Evolutionary conservation across 2,888 invertebrate species (phyloP).

Genomic region (Chymomyza amoena): DNA sequence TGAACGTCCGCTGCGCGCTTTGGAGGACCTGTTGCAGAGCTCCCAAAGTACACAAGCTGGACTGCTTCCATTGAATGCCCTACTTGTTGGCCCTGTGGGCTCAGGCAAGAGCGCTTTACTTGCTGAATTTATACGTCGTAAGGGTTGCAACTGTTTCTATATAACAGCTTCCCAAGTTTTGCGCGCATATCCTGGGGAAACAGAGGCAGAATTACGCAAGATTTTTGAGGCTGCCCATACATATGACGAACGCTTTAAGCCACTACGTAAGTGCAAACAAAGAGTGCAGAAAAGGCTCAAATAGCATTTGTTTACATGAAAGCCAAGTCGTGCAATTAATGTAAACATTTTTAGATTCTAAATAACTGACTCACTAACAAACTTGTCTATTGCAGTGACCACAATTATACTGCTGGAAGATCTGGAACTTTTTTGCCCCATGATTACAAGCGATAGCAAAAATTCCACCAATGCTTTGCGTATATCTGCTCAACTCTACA

Average conservation of each 20-base stretch:
- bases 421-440: conserved; percentile 79
- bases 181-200: conserved; percentile 80
- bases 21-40: conserved; percentile 60
- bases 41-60: conserved; percentile 1
- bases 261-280: conserved; percentile 38
- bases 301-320: too few relatives aligned
- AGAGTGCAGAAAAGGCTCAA: background rate
- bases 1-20: conserved; percentile 51
- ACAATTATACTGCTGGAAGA: conserved; percentile 79
- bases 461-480: conserved; percentile 76
- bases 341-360: background rate
- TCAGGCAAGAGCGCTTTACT: conserved; percentile 82
- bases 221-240: conserved; percentile 79
- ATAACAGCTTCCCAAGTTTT: conserved; percentile 79
- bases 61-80: conserved; percentile 56
- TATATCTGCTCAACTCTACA: conserved; percentile 79
- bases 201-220: conserved; percentile 79
- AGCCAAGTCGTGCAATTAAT: background rate
- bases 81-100: conserved; percentile 80
- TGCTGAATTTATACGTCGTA: conserved; percentile 78
- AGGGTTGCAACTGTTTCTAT: conserved; percentile 79
- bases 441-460: conserved; percentile 46
- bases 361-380: background rate
- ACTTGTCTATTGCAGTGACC: conserved; percentile 56
- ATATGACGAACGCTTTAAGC: conserved; percentile 67